These are phyloP conservation scores for Lepilemur septentrionalis DNA, from an alignment of 2,797 vertebrate species.

Conservation along the genomic window DNA sequence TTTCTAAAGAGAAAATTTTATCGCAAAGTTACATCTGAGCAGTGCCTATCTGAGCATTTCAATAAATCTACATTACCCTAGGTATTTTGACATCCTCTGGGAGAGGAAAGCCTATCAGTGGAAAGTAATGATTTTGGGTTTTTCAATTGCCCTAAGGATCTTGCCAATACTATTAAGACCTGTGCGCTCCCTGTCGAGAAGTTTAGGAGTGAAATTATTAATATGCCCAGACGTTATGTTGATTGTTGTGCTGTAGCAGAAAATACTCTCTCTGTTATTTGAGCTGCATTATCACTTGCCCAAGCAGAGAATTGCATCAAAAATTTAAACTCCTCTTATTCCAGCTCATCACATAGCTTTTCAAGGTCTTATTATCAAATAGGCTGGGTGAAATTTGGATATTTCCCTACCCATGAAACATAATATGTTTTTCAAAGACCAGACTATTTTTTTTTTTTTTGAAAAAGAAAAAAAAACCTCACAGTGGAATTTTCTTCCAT, in stretches of 20 bases:
- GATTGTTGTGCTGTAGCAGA: slow-evolving; percentile 69
- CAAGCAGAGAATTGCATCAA: slow-evolving; percentile 69
- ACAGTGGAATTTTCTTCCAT: neutral
- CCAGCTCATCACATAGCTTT: slow-evolving; percentile 52
- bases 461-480: neutral
- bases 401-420: slow-evolving; percentile 59
- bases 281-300: slow-evolving; percentile 72
- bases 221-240: slow-evolving; percentile 72
- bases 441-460: neutral
- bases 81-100: slow-evolving; percentile 67
- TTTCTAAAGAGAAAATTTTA: slow-evolving; percentile 67
- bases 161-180: slow-evolving; percentile 80
- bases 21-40: slow-evolving; percentile 49
- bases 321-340: slow-evolving; percentile 73
- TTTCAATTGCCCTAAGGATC: slow-evolving; percentile 77
- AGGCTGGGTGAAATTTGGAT: slow-evolving; percentile 39
- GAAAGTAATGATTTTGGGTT: slow-evolving; percentile 77
- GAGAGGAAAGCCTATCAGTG: slow-evolving; percentile 74
- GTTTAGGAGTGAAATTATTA: slow-evolving; percentile 78
- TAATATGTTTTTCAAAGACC: slow-evolving; percentile 61
- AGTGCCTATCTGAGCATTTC: slow-evolving; percentile 70
- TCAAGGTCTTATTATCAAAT: slow-evolving; percentile 62
- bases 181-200: slow-evolving; percentile 75
- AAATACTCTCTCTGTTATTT: slow-evolving; percentile 69
- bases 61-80: slow-evolving; percentile 79